Evolutionary conservation across 2,888 invertebrate genomes (phyloP), one percentile per base, ranked within the genome.

Genomic region (Himalopsyche kuldschensis): DNA sequence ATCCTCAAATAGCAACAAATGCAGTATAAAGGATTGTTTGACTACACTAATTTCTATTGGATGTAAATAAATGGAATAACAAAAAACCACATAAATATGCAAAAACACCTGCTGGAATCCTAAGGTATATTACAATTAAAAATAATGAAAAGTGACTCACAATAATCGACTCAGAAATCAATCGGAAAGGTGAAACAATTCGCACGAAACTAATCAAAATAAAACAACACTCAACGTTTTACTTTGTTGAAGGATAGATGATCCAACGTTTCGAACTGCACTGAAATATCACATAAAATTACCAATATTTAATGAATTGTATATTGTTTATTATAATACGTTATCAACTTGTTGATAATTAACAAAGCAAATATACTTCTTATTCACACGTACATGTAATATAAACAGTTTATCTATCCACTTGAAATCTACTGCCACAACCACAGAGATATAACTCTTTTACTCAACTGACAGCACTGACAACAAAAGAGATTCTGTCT

Each of bases 391-490:
- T 24, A 69, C 27, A 69, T n/a, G 69, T 69, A 69, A 69, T 69
- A 69, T 69, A 69, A 69, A 69, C 27, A 15, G 27, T 11, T 69
- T 69, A 69, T 69, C 24, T 27, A 11, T 69, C 30, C 27, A 30
- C 27, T 69, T 69, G 30, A 69, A 69, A 69, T 78, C 4, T 24
- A 78, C 47, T 78, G 31, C 27, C 24, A n/a, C 30, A 77, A 24
- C 69, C 69, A 27, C 78, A 78, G 78, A 3, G 30, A n/a, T 4
- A 82, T 17, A 27, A 79, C 82, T 55, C 79, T 79, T 75, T 48
- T 79, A 46, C 82, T 82, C 35, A 75, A 83, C 85, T 85, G 85
- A 85, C 85, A 85, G 82, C 78, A 82, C 83, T 85, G 80, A 85
- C 85, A 85, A 85, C 85, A 85, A 85, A 82, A 83, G 81, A 35